phyloP scores from a whole-genome alignment of 1,140 invertebrate genomes.

The Stegodyphus dumicola region DNA sequence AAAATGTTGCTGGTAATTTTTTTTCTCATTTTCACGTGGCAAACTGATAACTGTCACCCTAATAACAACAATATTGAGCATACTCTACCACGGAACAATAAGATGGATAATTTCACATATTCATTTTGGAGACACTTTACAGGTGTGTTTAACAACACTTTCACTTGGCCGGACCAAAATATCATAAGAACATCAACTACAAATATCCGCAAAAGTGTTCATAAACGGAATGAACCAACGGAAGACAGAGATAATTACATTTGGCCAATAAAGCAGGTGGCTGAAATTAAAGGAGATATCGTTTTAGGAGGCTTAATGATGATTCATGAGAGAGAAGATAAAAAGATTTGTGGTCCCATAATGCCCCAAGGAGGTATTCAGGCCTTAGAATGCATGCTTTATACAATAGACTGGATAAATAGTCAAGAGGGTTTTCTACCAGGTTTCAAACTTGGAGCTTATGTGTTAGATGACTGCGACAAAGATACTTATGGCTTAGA shows the following conservation, averaged over 20 bases:
- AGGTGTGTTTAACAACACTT: background rate
- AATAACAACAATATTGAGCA: background rate
- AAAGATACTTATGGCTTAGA: constrained; percentile 96
- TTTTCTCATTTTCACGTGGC: background rate
- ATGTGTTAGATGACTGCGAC: constrained; percentile 95
- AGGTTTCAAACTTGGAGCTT: constrained; percentile 85
- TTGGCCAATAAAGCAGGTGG: constrained; percentile 89
- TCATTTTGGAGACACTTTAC: background rate
- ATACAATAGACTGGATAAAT: constrained; percentile 88
- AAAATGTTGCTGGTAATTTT: background rate
- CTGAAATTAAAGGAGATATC: constrained; percentile 84
- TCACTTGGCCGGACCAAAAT: background rate
- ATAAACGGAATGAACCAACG: background rate
- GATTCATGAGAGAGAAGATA: constrained; percentile 89
- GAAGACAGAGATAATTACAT: constrained; percentile 49
- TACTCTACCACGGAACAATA: background rate
- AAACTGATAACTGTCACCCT: background rate
- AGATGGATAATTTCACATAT: background rate
- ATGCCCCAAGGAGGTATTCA: constrained; percentile 93
- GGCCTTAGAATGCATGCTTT: constrained; percentile 92
- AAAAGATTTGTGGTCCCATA: constrained; percentile 85
- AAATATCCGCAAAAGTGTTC: background rate
- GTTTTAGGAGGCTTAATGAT: constrained; percentile 91
- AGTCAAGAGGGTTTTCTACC: constrained; percentile 74
- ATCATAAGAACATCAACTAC: background rate